Base-by-base conservation (phyloP, 2,797 vertebrate species). In the Alcedo atthis region DNA sequence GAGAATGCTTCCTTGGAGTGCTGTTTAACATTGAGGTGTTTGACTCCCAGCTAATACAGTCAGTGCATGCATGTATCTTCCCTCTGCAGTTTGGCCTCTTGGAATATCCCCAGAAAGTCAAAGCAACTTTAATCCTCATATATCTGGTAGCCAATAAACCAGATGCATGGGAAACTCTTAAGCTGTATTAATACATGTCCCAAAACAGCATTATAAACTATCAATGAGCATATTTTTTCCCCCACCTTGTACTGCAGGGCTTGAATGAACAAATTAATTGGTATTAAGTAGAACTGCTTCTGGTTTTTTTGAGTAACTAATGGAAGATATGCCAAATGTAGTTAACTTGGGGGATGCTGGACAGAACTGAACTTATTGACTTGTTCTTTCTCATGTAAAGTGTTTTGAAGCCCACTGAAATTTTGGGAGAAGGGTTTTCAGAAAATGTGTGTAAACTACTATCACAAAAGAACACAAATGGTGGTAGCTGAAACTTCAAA, bases 381-480 rank as follows among this genome's bases (percentile, higher is more conserved):
- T 93, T 94, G 78, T 43, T 85, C 77, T 92, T 96, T 90, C 79
- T 88, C 71, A 32, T 82, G 58, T 90, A 33, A 81, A 55, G 21
- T 1, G 1, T 90, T 84, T 94, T 92, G 78, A 92, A 89, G 43
- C 42, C 62, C 57, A 77, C 51, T 63, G 77, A 81, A 83, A 30
- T 88, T 89, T 93, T 70, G 77, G 92, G 59, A 87, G 75, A 83
- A 88, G 45, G 69, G 25, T 92, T 95, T 92, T 94, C 79, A 85
- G 89, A 93, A 93, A 76, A 67, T 53, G 19, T 45, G 46, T 94
- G 68, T 95, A 49, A 93, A 90, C 63, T 96, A 67, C 74, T 97
- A 69, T 95, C 93, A 92, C 82, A 94, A 93, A 95, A 42, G 43
- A 95, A 95, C 54, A 90, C 81, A 97, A 76, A 91, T 96, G 95